Base-by-base conservation (phyloP, 2,888 invertebrate species). In the Sinotaia quadrata region DNA sequence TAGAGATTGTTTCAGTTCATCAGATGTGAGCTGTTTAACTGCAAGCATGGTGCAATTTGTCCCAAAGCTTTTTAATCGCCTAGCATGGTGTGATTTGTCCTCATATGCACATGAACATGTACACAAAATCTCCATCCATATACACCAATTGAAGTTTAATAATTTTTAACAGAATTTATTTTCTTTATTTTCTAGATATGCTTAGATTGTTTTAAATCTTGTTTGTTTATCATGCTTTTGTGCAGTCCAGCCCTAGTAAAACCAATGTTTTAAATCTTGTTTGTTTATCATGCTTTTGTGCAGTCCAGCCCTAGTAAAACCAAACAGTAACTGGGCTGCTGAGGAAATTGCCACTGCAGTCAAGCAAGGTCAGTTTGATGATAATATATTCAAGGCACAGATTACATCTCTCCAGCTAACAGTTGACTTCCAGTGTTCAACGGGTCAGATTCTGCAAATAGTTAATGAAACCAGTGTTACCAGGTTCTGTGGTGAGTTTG, bases 381-480 rank as follows among this genome's bases (percentile, higher is more conserved):
- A 71, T 15, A 68, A 56, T 10, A 72, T 67, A 12, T 78, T 78
- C 69, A 68, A 62, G 15, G 74, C 76, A 12, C 73, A 75, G 47
- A 60, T 68, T 18, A 44, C 74, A 7, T 63, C 75, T 3, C 63
- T 76, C 58, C 63, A 72, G n/a, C 71, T 81, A n/a, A 52, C 69
- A 21, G 62, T 72, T 0, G 54, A 69, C n/a, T 67, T 67, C 34
- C 71, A 65, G 33, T 84, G 84, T 72, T 69, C 71, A n/a, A 8
- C 52, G 0, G 82, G 83, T 36, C 82, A 83, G 70, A 72, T 79
- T 18, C 75, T 81, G 8, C 69, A 37, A 47, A 58, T 57, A 15
- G 63, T 58, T 18, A 52, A 36, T 18, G 37, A 4, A 15, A 36
- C 29, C 37, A 56, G 58, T 8, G n/a, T 47, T 51, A 61, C 41